Evolutionary conservation across 2,113 vertebrate genomes (phyloP).

Genomic region (Psittacara wagleri): DNA sequence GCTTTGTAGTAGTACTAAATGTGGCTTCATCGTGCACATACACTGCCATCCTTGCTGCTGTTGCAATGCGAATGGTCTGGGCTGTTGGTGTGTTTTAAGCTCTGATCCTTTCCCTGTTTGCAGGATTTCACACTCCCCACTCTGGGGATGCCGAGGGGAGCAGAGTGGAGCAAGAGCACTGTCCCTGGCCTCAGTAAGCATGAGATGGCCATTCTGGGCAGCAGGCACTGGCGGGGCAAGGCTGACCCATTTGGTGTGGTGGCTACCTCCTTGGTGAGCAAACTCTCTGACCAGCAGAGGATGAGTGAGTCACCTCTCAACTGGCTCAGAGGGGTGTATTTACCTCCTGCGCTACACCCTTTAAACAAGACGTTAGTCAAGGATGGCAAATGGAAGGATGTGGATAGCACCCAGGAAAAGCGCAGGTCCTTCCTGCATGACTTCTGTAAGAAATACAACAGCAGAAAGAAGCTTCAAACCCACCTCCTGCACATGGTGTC

Average conservation of each 20-base stretch:
- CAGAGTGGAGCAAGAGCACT: neutral
- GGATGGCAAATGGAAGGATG: slow-evolving; percentile 56
- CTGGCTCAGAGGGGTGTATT: slow-evolving; percentile 28
- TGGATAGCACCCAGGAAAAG: slow-evolving; percentile 57
- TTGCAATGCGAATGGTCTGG: neutral
- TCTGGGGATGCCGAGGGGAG: neutral
- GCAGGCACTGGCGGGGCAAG: neutral
- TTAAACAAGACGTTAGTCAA: slow-evolving; percentile 58
- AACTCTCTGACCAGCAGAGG: slow-evolving; percentile 3
- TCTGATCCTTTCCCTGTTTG: slow-evolving; percentile 52
- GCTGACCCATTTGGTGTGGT: neutral
- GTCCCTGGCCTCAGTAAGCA: neutral
- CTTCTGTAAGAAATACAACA: slow-evolving; percentile 71
- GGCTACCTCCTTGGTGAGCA: neutral
- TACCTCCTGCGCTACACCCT: slow-evolving; percentile 6
- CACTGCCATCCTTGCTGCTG: neutral
- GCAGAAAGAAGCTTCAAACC: slow-evolving; percentile 16
- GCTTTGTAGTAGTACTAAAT: neutral
- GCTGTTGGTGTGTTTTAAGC: neutral
- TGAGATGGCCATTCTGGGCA: neutral
- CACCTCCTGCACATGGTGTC: slow-evolving; percentile 71
- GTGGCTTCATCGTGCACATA: accelerated
- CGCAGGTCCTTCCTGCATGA: slow-evolving; percentile 69
- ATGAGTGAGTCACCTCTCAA: neutral
- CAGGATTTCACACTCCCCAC: slow-evolving; percentile 50